Evolutionary conservation across 1,140 invertebrate genomes (phyloP).

Genomic region (Hormaphis cornu): DNA sequence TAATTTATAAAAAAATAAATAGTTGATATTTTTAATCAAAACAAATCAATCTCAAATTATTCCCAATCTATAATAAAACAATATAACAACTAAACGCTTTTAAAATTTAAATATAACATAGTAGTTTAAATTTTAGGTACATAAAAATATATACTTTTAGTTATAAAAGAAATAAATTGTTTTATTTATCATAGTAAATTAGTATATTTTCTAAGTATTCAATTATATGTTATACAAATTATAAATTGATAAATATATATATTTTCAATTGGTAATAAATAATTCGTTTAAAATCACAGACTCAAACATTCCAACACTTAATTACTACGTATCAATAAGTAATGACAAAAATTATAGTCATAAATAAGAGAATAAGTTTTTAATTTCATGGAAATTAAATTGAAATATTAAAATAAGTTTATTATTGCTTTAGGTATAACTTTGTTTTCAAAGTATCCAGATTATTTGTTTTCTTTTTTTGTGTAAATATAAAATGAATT

Average conservation of each 20-base stretch:
- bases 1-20: neutral
- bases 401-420: too few relatives aligned
- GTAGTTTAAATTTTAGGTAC: neutral
- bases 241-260: neutral
- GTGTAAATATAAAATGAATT: neutral
- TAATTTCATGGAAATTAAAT: neutral
- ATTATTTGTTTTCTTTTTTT: too few relatives aligned
- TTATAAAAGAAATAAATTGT: neutral
- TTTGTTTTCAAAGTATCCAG: too few relatives aligned
- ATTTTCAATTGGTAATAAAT: neutral
- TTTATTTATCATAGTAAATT: neutral
- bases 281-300: conserved; percentile 10
- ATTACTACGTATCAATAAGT: neutral
- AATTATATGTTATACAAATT: neutral
- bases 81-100: neutral
- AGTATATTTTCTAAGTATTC: neutral
- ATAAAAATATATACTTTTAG: neutral
- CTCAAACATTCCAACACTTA: neutral
- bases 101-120: neutral
- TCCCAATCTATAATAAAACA: neutral
- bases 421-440: too few relatives aligned
- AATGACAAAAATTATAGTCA: neutral
- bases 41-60: neutral
- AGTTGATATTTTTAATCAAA: neutral
- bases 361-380: neutral